A percentile compares a stretch with the other conserved stretches of the same genome.
phyloP scores from a whole-genome alignment of 2,797 vertebrate species.

The Aplochiton taeniatus region DNA sequence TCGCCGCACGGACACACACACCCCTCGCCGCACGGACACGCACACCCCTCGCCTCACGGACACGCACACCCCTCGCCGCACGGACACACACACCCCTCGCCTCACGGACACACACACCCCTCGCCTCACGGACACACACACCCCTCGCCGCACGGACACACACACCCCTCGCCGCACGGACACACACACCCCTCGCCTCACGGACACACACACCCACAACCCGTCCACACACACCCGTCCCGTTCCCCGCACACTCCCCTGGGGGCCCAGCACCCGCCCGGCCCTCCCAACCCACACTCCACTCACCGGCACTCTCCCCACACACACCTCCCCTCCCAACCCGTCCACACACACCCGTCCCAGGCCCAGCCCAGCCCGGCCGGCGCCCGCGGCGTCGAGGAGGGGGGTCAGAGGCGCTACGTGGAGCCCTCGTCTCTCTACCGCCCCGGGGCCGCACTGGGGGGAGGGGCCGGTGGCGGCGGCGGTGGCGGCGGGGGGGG shows the following conservation, averaged over 20 bases:
- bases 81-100: constrained; percentile 32
- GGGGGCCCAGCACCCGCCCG: constrained; percentile 26
- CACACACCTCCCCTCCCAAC: constrained; percentile 51
- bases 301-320: constrained; percentile 41
- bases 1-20: constrained; percentile 49
- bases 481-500: constrained; percentile 53
- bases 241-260: constrained; percentile 56
- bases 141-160: constrained; percentile 44
- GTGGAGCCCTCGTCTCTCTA: constrained; percentile 79
- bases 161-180: constrained; percentile 27
- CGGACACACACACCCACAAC: constrained; percentile 53
- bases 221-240: constrained; percentile 49
- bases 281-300: constrained; percentile 45
- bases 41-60: constrained; percentile 28
- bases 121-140: constrained; percentile 50
- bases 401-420: constrained; percentile 86
- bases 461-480: constrained; percentile 47
- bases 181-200: constrained; percentile 45
- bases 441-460: constrained; percentile 56
- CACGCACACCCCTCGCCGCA: constrained; percentile 45
- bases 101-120: not conserved
- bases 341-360: constrained; percentile 32
- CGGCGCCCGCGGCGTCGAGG: constrained; percentile 74
- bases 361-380: constrained; percentile 1
- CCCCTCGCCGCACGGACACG: constrained; percentile 46